These are phyloP conservation scores for Ploceus nigricollis DNA, from an alignment of 2,113 vertebrate genomes.

Conservation along the genomic window DNA sequence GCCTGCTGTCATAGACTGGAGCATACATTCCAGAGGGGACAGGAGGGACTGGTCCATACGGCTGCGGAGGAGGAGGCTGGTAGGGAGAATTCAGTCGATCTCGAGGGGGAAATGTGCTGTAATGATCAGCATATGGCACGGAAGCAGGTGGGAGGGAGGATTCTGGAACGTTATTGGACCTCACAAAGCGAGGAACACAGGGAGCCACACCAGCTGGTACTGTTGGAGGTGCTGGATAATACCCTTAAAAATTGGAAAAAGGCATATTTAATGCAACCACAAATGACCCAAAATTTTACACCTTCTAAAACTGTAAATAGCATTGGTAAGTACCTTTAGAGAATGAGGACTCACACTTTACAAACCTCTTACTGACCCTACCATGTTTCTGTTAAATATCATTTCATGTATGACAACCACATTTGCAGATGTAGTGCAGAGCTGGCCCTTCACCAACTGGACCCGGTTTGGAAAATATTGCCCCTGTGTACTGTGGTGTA, in stretches of 20 bases:
- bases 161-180: constrained; percentile 86
- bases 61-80: constrained; percentile 82
- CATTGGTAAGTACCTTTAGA: background rate
- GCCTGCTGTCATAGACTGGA: constrained; percentile 92
- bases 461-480: background rate
- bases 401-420: background rate
- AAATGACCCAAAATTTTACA: constrained; percentile 26
- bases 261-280: constrained; percentile 51
- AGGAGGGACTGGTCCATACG: constrained; percentile 82
- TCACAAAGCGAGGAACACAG: constrained; percentile 88
- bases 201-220: constrained; percentile 81
- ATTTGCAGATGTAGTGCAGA: background rate
- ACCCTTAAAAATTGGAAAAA: constrained; percentile 78
- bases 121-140: constrained; percentile 83
- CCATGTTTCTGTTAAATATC: background rate
- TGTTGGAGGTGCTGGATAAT: constrained; percentile 86
- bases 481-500: background rate
- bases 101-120: constrained; percentile 80
- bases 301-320: constrained; percentile 17
- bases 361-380: background rate
- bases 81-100: constrained; percentile 84
- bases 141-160: constrained; percentile 85
- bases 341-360: background rate
- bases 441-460: background rate
- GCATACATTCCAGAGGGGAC: constrained; percentile 89